These are phyloP conservation scores for Cavia aperea DNA, from an alignment of 2,113 vertebrate species.

Conservation along the genomic window DNA sequence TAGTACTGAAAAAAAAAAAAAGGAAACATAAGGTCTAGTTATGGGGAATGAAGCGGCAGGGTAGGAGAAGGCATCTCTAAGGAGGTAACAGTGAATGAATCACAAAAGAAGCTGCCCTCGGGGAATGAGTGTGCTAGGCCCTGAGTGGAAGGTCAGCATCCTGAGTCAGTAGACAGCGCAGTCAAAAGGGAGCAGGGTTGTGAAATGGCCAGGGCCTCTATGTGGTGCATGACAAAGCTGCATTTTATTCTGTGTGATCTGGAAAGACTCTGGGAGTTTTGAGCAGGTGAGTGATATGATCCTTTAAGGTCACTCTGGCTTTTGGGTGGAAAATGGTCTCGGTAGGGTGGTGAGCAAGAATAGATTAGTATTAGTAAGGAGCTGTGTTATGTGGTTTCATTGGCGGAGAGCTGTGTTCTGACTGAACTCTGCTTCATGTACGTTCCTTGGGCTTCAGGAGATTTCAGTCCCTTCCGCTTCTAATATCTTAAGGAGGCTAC, in stretches of 20 bases:
- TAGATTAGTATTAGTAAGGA: not conserved
- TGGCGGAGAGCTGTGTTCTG: not conserved
- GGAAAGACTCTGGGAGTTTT: not conserved
- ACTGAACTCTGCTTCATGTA: not conserved
- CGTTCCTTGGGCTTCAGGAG: not conserved
- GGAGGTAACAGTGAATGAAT: not conserved
- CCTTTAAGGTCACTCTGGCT: not conserved
- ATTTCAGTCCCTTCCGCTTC: not conserved
- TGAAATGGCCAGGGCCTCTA: not conserved
- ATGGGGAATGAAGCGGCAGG: too few relatives aligned
- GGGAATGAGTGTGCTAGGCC: not conserved
- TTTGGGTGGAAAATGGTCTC: not conserved
- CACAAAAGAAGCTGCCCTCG: not conserved
- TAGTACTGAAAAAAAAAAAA: not conserved
- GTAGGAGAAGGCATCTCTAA: not conserved
- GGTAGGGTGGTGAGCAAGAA: not conserved
- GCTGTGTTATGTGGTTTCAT: not conserved
- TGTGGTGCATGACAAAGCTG: not conserved
- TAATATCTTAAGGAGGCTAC: not conserved
- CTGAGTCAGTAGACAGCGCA: not conserved
- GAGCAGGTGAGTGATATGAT: not conserved
- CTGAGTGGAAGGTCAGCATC: not conserved
- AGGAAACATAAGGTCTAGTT: not conserved
- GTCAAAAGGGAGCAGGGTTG: rapidly evolving
- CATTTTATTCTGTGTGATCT: not conserved